Base-by-base conservation (phyloP, 2,797 vertebrate species). In the Myotis myotis region DNA sequence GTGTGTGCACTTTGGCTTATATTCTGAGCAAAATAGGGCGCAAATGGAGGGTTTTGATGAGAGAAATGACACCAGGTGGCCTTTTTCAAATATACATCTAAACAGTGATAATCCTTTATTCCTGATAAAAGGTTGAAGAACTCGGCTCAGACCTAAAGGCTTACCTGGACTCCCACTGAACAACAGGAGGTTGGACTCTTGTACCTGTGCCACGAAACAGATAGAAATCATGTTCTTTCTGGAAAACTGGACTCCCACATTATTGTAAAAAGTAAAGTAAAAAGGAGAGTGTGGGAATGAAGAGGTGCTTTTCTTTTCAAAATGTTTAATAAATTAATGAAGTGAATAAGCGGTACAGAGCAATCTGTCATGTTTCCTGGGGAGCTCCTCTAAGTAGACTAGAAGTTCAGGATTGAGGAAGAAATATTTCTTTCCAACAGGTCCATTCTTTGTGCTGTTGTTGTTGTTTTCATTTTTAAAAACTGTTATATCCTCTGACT, bases 141-240 rank as follows among this genome's bases (percentile, higher is more conserved):
- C 19, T 6, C 30, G 47, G 38, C 5, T 89, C 4, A 28, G 68
- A 38, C 19, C 1, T 53, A 41, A n/a, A 76, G 38, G 41, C 4
- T 64, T 66, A 19, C 15, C 10, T 72, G 60, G 20, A 2, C 28
- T 9, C 8, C 0, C 11, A 28, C n/a, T 36, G 36, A 8, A 13
- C 8, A 72, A 17, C 1, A 86, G 5, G 5, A 20, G 7, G 1
- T 55, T 70, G 44, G 3, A 3, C 15, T 13, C 28, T 44, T 36
- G 5, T 19, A n/a, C 3, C 2, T 62, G 11, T 51, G 49, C 6
- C 6, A 19, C 2, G 9, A 36, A 47, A 8, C 6, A 33, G 5
- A 49, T 20, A 36, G 12, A 36, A 78, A 82, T 44, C 12, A 20
- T 22, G 2, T 33, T 60, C 5, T 60, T 8, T 44, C 10, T 64